phyloP scores from a whole-genome alignment of 2,113 vertebrate genomes.

The Alaudala cheleensis region DNA sequence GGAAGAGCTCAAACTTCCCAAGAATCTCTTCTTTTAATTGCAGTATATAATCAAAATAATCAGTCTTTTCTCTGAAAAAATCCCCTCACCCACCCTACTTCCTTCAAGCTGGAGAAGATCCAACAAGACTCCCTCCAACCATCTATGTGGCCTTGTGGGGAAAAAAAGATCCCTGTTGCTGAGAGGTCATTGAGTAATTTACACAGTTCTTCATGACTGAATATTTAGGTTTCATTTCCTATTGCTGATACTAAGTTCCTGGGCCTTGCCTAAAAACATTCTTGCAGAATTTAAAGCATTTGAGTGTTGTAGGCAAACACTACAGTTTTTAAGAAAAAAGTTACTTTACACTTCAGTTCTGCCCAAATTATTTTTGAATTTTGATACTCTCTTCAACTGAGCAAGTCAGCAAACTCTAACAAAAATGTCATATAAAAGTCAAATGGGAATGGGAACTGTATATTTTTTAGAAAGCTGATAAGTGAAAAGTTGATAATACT shows the following conservation, averaged over 20 bases:
- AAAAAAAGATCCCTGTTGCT: background rate
- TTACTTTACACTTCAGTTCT: background rate
- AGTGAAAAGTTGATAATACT: background rate
- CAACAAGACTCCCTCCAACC: background rate
- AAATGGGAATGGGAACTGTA: background rate
- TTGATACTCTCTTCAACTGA: background rate
- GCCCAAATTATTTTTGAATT: background rate
- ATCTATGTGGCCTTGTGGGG: background rate
- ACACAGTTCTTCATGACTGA: background rate
- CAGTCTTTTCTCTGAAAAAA: conserved; percentile 30
- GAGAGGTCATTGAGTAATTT: background rate
- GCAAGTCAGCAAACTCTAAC: background rate
- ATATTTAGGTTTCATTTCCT: background rate
- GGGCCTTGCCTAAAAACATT: background rate
- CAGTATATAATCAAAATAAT: conserved; percentile 29
- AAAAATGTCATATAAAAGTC: background rate
- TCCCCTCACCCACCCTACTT: background rate
- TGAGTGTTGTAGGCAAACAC: background rate
- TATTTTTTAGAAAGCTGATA: background rate
- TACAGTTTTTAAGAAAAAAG: background rate
- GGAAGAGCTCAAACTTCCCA: background rate
- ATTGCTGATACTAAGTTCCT: background rate
- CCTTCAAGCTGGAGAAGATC: conserved; percentile 15
- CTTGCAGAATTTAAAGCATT: background rate
- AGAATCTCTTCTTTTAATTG: background rate